These are phyloP conservation scores for Tragelaphus buxtoni DNA, from an alignment of 2,113 vertebrate species.

Conservation along the genomic window DNA sequence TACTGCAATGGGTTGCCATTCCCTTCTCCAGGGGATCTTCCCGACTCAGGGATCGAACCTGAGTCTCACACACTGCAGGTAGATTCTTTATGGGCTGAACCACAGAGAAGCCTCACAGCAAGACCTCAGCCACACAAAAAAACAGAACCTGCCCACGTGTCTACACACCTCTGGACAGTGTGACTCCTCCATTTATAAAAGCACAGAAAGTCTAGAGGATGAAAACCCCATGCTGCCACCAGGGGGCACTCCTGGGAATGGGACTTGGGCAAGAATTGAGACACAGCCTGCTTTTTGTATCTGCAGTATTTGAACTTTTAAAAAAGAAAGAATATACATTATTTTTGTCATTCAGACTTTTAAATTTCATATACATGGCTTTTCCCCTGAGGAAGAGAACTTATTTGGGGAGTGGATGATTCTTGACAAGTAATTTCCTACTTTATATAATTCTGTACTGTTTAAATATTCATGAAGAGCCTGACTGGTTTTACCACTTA, in stretches of 20 bases:
- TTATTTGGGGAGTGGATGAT: background rate
- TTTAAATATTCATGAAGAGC: background rate
- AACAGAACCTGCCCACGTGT: rapidly evolving
- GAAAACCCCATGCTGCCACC: background rate
- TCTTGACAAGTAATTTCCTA: background rate
- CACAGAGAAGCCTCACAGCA: background rate
- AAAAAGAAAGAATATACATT: background rate
- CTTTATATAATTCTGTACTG: background rate
- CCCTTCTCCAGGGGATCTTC: background rate
- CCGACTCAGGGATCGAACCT: background rate
- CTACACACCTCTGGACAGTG: background rate
- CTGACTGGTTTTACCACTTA: background rate
- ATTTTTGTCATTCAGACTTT: background rate
- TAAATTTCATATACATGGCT: background rate
- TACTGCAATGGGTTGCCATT: background rate
- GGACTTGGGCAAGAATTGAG: background rate
- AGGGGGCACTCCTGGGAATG: background rate
- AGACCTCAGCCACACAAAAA: background rate
- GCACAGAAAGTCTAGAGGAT: background rate
- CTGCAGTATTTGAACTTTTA: background rate
- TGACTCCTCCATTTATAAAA: background rate
- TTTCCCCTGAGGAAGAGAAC: background rate
- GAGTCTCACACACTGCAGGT: background rate
- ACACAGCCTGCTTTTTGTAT: background rate
- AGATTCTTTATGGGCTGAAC: background rate